A percentile compares a stretch with the other conserved stretches of the same genome.
These are phyloP conservation scores for Nasonovia ribisnigri DNA, from an alignment of 2,888 invertebrate species.

Conservation along the genomic window DNA sequence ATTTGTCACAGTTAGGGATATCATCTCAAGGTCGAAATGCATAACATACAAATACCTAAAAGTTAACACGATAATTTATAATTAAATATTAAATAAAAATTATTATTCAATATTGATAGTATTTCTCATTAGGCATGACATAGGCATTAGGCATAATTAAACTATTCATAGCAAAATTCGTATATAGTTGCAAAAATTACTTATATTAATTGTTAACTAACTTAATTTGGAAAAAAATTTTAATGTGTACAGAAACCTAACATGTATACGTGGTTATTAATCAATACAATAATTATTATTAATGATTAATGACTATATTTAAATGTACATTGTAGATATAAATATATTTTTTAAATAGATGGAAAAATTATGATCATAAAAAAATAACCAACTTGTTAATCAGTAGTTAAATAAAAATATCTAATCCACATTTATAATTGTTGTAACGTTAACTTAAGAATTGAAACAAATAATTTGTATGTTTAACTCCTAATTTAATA, in stretches of 20 bases:
- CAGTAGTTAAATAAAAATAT: neutral
- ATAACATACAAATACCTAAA: neutral
- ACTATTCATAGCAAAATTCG: neutral
- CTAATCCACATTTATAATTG: neutral
- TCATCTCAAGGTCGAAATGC: neutral
- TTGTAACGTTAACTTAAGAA: neutral
- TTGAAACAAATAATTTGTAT: neutral
- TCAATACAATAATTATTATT: neutral
- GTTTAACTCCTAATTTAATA: neutral
- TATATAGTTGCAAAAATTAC: neutral
- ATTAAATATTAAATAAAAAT: no score
- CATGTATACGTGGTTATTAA: neutral
- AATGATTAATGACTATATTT: neutral
- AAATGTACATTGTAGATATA: neutral
- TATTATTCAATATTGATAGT: neutral
- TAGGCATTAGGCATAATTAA: neutral
- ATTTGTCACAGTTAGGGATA: slow-evolving; percentile 4
- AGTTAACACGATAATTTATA: neutral
- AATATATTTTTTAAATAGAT: neutral
- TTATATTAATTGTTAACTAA: neutral
- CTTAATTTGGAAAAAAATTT: neutral
- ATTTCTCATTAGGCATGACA: neutral
- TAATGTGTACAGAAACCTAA: neutral
- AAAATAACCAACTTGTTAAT: neutral
- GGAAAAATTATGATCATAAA: neutral